Evolutionary conservation across 2,888 invertebrate species (phyloP).

Genomic region (Pherbina coryleti): DNA sequence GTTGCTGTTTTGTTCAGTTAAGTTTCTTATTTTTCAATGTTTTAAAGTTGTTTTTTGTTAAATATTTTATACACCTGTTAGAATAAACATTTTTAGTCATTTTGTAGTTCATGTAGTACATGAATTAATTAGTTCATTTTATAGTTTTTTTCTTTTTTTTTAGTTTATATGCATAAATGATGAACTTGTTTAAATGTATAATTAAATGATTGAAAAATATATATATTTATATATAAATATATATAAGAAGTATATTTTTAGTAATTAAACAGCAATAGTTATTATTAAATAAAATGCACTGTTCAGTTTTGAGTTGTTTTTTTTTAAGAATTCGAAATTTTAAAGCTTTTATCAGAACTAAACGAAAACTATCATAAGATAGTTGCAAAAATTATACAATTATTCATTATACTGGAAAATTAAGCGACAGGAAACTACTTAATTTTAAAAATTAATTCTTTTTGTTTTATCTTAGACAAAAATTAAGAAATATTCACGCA

Average conservation of each 20-base stretch:
- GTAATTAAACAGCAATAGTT: conserved; percentile 9
- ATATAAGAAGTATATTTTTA: conserved; percentile 5
- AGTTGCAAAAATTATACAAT: neutral
- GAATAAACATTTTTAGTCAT: conserved; percentile 12
- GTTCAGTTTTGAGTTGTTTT: conserved; percentile 7
- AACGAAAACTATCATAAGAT: neutral
- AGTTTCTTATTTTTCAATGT: neutral
- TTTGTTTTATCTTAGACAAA: too few species aligned
- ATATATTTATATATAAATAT: neutral
- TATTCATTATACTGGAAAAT: neutral
- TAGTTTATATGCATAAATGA: conserved; percentile 38
- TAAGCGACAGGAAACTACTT: too few species aligned
- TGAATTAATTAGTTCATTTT: conserved; percentile 10
- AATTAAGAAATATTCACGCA: too few species aligned
- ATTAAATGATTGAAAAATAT: neutral
- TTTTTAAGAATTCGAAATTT: neutral
- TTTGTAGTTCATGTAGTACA: conserved; percentile 23
- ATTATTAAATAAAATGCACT: conserved; percentile 35
- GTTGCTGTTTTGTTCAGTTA: conserved; percentile 20
- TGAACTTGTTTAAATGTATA: conserved; percentile 32
- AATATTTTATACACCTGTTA: conserved; percentile 24
- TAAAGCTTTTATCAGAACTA: conserved; percentile 12
- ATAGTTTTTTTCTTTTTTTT: conserved; percentile 34
- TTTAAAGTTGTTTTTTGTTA: neutral
- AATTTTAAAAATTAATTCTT: too few species aligned